Evolutionary conservation across 2,797 vertebrate species (phyloP).

Genomic region (Liparis tanakae): DNA sequence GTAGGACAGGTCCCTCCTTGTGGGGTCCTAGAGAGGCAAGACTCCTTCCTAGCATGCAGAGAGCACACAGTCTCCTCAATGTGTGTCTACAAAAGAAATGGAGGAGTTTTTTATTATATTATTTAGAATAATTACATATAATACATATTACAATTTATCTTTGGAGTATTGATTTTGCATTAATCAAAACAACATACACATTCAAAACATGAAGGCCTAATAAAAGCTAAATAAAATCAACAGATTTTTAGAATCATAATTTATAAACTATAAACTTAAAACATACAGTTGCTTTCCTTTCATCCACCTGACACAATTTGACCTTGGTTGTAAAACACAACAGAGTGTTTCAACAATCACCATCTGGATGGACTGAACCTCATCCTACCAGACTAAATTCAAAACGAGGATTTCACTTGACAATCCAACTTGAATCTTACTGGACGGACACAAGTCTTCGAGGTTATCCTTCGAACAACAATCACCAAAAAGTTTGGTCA

Average conservation of each 20-base stretch:
- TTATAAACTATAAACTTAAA: neutral
- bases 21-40: neutral
- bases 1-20: neutral
- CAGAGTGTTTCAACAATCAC: no score
- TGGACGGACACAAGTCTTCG: no score
- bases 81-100: neutral
- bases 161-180: neutral
- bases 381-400: no score
- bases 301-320: neutral
- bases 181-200: no score
- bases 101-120: no score
- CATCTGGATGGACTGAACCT: no score
- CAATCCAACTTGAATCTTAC: no score
- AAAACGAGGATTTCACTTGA: no score
- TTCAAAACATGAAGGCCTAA: no score
- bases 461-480: no score
- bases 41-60: neutral
- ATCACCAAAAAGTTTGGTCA: neutral
- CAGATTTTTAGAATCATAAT: neutral
- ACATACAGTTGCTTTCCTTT: neutral
- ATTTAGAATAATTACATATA: neutral
- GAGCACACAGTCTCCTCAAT: neutral
- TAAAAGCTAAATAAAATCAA: no score
- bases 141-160: neutral
- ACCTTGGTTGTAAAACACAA: neutral